Evolutionary conservation across 1,140 invertebrate species (phyloP).

Genomic region (Anagrus nilaparvatae): DNA sequence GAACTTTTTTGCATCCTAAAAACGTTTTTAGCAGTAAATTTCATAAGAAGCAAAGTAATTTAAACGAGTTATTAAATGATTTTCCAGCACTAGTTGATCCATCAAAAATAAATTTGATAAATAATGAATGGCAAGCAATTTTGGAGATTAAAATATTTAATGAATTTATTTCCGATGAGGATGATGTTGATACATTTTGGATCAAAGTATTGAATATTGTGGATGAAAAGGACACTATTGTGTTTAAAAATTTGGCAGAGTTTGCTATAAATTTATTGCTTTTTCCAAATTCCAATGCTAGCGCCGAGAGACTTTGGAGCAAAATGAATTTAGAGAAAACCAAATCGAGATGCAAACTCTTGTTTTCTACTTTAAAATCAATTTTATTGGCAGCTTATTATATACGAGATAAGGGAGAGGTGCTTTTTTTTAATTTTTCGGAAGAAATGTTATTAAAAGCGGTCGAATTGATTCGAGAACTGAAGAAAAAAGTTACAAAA

Average conservation of each 20-base stretch:
- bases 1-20: background rate
- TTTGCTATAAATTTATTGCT: background rate
- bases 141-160: background rate
- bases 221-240: background rate
- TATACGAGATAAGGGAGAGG: too few species aligned
- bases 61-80: background rate
- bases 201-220: background rate
- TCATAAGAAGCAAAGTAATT: background rate
- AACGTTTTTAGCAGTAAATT: background rate
- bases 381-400: background rate
- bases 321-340: background rate
- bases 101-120: background rate
- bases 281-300: background rate
- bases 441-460: too few species aligned
- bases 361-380: background rate
- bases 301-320: background rate
- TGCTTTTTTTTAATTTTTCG: too few species aligned
- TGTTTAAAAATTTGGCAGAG: background rate
- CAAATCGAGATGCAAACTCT: background rate
- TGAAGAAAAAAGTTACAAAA: too few species aligned
- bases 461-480: too few species aligned
- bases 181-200: background rate
- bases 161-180: background rate
- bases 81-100: background rate
- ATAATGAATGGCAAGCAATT: background rate